Base-by-base conservation (phyloP, 92 coral and sea anemone species). In the Palythoa caribaeorum region DNA sequence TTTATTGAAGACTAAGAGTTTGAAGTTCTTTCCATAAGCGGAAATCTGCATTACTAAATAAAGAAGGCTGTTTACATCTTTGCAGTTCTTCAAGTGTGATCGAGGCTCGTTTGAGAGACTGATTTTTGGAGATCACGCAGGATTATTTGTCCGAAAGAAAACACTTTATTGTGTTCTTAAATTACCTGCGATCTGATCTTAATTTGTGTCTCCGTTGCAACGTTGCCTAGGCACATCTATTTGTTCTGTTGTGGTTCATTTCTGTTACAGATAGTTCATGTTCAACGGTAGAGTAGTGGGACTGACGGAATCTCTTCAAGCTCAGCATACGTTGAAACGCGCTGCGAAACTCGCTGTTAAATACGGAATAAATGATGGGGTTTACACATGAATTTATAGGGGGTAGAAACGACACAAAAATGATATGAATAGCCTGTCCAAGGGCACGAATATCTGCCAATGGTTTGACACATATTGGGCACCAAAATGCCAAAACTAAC, bases 401-500 rank as follows among this genome's bases (percentile, higher is more conserved):
- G 51, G 93, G 93, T 35, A 90, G 84, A 53, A 90, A 65, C 2
- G 77, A 57, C 12, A 86, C 48, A 73, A 90, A 90, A 28, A 80
- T 80, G 36, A 39, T 50, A 39, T 52, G 77, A 72, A 80, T 62
- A 2, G n/a, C 78, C 57, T 73, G 54, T 62, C 73, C 54, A 47
- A 81, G 59, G 17, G 35, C 48, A 1, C 14, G 84, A 57, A 79
- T 16, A 13, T 90, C 73, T 47, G 39, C 9, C 63, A 60, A 14
- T 1, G 88, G 88, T 5, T 79, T 15, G 13, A 79, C 3, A 35
- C 71, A 72, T 11, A 60, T 73, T 2, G 1, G 19, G 38, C 98
- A 96, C 99, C 99, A 97, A 19, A 93, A 62, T 21, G 93, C 55
- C 54, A 91, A 63, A 60, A 91, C 83, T 4, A 94, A 83, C 16